Evolutionary conservation across 2,113 vertebrate species (phyloP).

Genomic region (Nothocercus nigrocapillus): DNA sequence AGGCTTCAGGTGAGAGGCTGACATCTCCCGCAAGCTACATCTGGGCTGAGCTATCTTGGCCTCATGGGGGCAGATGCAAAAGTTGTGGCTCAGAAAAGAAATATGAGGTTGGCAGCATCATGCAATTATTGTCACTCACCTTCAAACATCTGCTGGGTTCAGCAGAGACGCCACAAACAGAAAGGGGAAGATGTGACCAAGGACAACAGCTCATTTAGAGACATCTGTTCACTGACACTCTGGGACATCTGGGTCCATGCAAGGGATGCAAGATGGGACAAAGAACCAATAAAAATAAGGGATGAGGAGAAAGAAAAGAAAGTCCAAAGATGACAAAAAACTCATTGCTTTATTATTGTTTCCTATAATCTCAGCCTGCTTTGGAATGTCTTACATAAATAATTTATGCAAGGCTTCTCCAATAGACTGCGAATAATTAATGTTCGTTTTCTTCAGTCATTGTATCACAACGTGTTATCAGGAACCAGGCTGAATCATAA

Average conservation of each 20-base stretch:
- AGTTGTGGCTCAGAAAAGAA: not conserved
- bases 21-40: not conserved
- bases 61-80: not conserved
- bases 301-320: not conserved
- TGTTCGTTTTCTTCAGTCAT: constrained; percentile 49
- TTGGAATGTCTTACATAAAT: constrained; percentile 51
- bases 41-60: not conserved
- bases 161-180: not conserved
- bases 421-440: constrained; percentile 63
- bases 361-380: constrained; percentile 35
- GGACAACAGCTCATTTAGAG: not conserved
- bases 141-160: constrained; percentile 10
- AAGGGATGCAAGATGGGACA: not conserved
- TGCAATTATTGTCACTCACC: not conserved
- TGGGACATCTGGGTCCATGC: rapidly evolving
- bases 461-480: constrained; percentile 32
- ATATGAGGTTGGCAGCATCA: not conserved
- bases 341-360: constrained; percentile 45
- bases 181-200: not conserved
- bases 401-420: constrained; percentile 26
- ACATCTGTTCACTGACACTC: not conserved
- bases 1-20: not conserved
- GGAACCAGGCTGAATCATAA: constrained; percentile 42
- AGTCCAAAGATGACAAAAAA: not conserved
- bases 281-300: not conserved